Percentiles rank a stretch among this genome's conserved stretches.
Evolutionary conservation across 2,797 vertebrate species (phyloP).

Genomic region (Neopelma chrysocephalum): DNA sequence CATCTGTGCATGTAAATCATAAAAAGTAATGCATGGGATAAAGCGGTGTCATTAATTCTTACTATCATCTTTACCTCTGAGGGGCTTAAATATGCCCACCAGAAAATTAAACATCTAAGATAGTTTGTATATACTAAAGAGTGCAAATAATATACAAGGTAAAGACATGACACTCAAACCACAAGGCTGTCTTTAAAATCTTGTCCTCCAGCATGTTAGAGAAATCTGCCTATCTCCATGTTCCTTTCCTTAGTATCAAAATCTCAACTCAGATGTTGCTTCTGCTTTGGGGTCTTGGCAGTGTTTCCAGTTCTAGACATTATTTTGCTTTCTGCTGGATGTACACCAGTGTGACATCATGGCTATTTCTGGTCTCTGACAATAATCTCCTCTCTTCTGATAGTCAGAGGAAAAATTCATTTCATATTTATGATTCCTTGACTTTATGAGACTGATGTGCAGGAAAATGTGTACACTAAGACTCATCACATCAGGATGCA

Average conservation of each 20-base stretch:
- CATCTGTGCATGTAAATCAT: neutral
- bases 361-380: neutral
- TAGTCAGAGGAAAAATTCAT: neutral
- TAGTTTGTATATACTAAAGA: neutral
- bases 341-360: neutral
- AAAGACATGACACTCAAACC: neutral
- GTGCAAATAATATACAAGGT: neutral
- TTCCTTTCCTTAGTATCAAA: neutral
- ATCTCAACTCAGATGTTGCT: neutral
- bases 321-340: conserved; percentile 3
- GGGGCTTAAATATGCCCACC: neutral
- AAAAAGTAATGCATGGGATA: neutral
- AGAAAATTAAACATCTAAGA: neutral
- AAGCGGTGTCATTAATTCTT: neutral
- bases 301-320: neutral
- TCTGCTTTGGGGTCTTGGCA: neutral
- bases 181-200: neutral
- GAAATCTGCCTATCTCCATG: neutral
- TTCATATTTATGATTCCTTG: neutral
- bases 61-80: neutral
- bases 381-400: neutral
- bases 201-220: neutral
- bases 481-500: neutral
- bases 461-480: neutral
- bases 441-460: neutral